phyloP scores from a whole-genome alignment of 1,140 invertebrate genomes.

The Saccostrea glomerata region DNA sequence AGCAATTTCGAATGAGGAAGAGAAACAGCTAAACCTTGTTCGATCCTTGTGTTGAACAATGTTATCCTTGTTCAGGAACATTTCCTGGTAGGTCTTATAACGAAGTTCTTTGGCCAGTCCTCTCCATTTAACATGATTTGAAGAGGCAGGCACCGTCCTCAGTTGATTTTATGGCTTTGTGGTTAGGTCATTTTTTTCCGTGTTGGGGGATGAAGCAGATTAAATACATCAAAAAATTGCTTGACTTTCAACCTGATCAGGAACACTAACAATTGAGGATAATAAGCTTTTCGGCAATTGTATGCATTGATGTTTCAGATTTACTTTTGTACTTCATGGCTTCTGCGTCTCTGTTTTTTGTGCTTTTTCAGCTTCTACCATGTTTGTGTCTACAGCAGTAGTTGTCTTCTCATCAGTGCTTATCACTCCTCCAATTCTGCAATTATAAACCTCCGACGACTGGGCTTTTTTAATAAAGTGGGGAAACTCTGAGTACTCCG shows the following conservation, averaged over 20 bases:
- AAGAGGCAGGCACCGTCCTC: constrained; percentile 38
- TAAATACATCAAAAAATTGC: neutral
- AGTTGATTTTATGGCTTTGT: neutral
- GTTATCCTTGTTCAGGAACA: constrained; percentile 11
- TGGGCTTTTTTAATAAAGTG: neutral
- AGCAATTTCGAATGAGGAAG: neutral
- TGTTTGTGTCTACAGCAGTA: no score
- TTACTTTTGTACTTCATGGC: neutral
- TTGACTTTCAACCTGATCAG: neutral
- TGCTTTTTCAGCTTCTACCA: no score
- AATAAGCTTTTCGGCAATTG: neutral
- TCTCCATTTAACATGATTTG: neutral
- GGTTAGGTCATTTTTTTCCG: neutral
- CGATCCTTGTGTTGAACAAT: constrained; percentile 1
- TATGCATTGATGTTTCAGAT: neutral
- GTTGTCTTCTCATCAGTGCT: no score
- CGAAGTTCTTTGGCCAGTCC: constrained; percentile 22
- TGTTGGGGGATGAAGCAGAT: neutral
- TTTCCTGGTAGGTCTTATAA: constrained; percentile 43
- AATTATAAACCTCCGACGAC: no score
- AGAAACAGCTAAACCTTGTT: neutral
- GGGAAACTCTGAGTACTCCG: neutral
- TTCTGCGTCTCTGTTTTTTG: no score
- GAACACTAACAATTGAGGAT: neutral
- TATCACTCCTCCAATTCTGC: no score